A percentile compares a stretch with the other conserved stretches of the same genome.
Evolutionary conservation across 35 echinoderm and acorn worm species (phyloP).

Genomic region (Lytechinus variegatus): DNA sequence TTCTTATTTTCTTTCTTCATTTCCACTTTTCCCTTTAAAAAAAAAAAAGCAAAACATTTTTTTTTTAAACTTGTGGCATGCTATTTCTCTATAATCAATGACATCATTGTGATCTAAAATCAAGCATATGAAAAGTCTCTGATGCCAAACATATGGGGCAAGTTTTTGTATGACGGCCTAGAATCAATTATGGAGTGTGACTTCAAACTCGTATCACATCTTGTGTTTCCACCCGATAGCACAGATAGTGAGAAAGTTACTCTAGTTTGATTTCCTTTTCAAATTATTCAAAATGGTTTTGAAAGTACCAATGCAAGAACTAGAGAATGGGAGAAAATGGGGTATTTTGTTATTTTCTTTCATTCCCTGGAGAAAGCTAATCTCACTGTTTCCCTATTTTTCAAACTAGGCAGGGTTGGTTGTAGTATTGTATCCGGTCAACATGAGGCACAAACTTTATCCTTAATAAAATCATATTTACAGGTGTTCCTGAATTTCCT

Average conservation of each 20-base stretch:
- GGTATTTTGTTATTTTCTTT: neutral
- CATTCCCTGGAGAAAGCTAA: neutral
- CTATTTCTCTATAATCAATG: neutral
- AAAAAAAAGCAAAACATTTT: neutral
- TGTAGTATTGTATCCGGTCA: neutral
- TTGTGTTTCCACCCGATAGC: conserved; percentile 1
- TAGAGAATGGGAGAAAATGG: neutral
- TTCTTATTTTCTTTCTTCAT: too few relatives aligned
- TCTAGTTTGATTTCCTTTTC: neutral
- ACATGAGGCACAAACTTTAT: neutral
- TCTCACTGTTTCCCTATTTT: neutral
- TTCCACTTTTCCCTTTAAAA: too few relatives aligned
- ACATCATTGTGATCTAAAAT: neutral
- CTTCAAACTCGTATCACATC: neutral
- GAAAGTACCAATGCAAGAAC: neutral
- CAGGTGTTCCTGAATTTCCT: neutral
- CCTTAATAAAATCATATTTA: neutral
- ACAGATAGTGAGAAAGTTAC: conserved; percentile 18
- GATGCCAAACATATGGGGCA: neutral
- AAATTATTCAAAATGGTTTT: conserved; percentile 15
- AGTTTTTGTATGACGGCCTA: neutral
- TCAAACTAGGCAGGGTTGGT: neutral
- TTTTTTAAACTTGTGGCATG: neutral
- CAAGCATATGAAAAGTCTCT: neutral
- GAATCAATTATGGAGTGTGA: conserved; percentile 3